Base-by-base conservation (phyloP, 2,797 vertebrate genomes). In the Enteromius anoplus region DNA sequence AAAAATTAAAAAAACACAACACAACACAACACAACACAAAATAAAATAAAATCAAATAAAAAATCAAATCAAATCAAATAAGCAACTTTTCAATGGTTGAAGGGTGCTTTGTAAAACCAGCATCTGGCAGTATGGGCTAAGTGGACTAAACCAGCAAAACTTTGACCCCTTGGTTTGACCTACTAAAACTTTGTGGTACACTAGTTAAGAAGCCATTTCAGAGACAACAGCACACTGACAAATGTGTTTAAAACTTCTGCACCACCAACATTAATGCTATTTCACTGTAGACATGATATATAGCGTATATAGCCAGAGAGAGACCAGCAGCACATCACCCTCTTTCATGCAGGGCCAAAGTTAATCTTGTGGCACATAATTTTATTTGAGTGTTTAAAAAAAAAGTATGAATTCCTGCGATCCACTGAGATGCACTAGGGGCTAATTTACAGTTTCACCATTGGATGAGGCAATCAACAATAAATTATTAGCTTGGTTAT, bases 401-500 rank as follows among this genome's bases (percentile, higher is more conserved):
- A 32, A 58, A 84, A 78, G 11, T 21, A 10, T n/a, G 9, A 82
- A 47, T 69, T 29, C 47, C 34, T 37, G 45, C 14, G 29, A 29
- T 69, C 26, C 19, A 81, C 51, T 64, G 11, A 80, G 81, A 80
- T 86, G 85, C 82, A 62, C 89, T 87, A 86, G 86, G 75, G 84
- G 84, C 84, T 89, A 78, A 79, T 80, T 81, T 82, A 45, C 78
- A 82, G 84, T 89, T 91, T 89, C 87, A 78, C 85, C 66, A 78
- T 29, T 90, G 90, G 91, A 92, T 91, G 89, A 84, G 84, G 82
- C 84, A 87, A 94, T 95, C 93, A 91, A 94, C 93, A 93, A 91
- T 87, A 90, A 88, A 93, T 94, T 91, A 95, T 93, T 91, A 93
- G 92, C 92, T 89, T 88, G 88, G 92, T 91, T 94, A 91, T 92